Base-by-base conservation (phyloP, 2,888 invertebrate species). In the Zonitis immaculata region DNA sequence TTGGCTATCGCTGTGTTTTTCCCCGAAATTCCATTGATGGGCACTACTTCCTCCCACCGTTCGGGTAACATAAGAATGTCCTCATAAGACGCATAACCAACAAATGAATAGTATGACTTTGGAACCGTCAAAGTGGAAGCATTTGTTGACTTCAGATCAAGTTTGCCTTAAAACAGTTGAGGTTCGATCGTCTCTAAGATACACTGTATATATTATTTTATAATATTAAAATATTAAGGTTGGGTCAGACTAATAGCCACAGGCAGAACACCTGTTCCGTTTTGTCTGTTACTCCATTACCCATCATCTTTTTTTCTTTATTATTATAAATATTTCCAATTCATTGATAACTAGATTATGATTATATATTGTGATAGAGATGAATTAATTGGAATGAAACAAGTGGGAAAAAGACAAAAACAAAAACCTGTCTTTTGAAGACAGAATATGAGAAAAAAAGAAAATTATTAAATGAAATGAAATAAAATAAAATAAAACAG, bases 401-500 rank as follows among this genome's bases (percentile, higher is more conserved):
- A n/a, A n/a, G n/a, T n/a, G n/a, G n/a, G n/a, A n/a, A n/a, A n/a
- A n/a, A n/a, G n/a, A n/a, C n/a, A n/a, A n/a, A n/a, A n/a, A n/a
- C n/a, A n/a, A n/a, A 35, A 35, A 35, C 16, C 35, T 18, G 35
- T 35, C 35, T 16, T 35, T 16, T 28, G 47, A 27, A 30, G 20
- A 14, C 42, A 42, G 49, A 47, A 42, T 47, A 47, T 35, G 47
- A 48, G 30, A 30, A 43, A 47, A 18, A n/a, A n/a, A n/a, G n/a
- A n/a, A n/a, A n/a, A n/a, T n/a, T n/a, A 6, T 14, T 42, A 42
- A 39, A 47, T 14, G 42, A 51, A 42, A 20, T 22, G 45, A 51
- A 32, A 35, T 47, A 49, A 51, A 51, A 51, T 46, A 55, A 48
- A 55, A 46, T 49, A 32, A 43, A 47, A 47, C 45, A n/a, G 44